Base-by-base conservation (phyloP, 2,888 invertebrate species). In the Athalia circularis region DNA sequence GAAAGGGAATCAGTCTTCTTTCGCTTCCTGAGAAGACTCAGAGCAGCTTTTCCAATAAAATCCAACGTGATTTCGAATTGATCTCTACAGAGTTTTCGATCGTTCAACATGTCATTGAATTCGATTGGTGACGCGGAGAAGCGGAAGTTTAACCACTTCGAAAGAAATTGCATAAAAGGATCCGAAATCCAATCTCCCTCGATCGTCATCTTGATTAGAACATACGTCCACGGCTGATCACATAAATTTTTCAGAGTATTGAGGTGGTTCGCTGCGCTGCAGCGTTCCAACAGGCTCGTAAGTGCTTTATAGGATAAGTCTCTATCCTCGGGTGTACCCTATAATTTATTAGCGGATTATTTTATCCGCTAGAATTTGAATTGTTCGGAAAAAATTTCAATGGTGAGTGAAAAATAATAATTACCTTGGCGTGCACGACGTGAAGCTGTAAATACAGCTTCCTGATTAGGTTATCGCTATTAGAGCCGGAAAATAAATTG, bases 161-260 rank as follows among this genome's bases (percentile, higher is more conserved):
- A 75, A 8, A 81, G 77, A 61, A 82, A 85, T 7, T 83, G 70
- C 62, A 83, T 74, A 45, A 84, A 86, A 13, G n/a, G 6, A 11
- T 80, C 77, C n/a, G 74, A 45, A 29, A 13, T 9, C 4, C 52
- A 47, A 8, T 72, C 15, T 3, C 57, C 77, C 8, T 54, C 52
- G 9, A 83, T 43, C 5, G 80, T 77, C 3, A 9, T 11, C 5
- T 64, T 48, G 5, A 85, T 70, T 11, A 83, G 67, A 43, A 79
- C 11, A 13, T 45, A 48, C 5, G 79, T 79, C 75, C 75, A 79
- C 13, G 61, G 76, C 52, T 77, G 76, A 45, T 79, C 75, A 43
- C 65, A 65, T 4, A 79, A 50, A 65, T 6, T 79, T 50, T 45
- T 79, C 29, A 79, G 9, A 5, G 62, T 11, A 52, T 45, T 8